Evolutionary conservation across 37 sponge, comb jelly and placozoan genomes (phyloP).

Genomic region (Hormiphora californensis): DNA sequence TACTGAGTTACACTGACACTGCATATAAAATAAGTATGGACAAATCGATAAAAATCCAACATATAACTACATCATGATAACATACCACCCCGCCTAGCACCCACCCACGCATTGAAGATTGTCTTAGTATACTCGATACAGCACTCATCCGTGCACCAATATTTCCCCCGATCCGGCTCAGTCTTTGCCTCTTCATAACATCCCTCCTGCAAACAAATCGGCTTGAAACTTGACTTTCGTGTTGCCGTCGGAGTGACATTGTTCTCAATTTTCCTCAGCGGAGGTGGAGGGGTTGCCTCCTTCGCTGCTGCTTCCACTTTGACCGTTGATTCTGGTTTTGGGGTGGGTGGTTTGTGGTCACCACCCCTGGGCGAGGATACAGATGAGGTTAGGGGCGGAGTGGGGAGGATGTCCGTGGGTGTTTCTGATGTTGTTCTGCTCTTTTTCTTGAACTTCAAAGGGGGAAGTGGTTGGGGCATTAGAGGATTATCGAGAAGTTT

Average conservation of each 20-base stretch:
- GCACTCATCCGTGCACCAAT: slow-evolving; percentile 38
- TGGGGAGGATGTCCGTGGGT: neutral
- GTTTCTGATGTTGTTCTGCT: neutral
- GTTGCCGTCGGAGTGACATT: neutral
- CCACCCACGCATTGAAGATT: slow-evolving; percentile 47
- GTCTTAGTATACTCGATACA: slow-evolving; percentile 13
- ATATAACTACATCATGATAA: too few relatives aligned
- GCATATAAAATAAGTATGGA: too few relatives aligned
- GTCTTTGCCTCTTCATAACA: slow-evolving; percentile 43
- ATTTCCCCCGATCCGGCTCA: neutral
- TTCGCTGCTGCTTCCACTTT: neutral
- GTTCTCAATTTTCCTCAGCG: slow-evolving; percentile 21
- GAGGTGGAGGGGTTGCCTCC: slow-evolving; percentile 30
- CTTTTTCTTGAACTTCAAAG: slow-evolving; percentile 38
- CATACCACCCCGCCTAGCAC: slow-evolving; percentile 3
- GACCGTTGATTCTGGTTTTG: neutral
- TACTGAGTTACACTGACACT: too few relatives aligned
- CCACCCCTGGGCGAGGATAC: neutral
- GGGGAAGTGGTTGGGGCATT: neutral
- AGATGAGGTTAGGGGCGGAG: neutral
- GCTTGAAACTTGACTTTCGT: slow-evolving; percentile 12
- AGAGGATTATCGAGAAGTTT: too few relatives aligned
- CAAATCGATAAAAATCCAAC: too few relatives aligned
- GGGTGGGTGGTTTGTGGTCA: neutral
- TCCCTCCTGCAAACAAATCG: slow-evolving; percentile 43